A percentile compares a stretch with the other conserved stretches of the same genome.
These are phyloP conservation scores for Protobothrops mucrosquamatus DNA, from an alignment of 2,113 vertebrate species.

Conservation along the genomic window DNA sequence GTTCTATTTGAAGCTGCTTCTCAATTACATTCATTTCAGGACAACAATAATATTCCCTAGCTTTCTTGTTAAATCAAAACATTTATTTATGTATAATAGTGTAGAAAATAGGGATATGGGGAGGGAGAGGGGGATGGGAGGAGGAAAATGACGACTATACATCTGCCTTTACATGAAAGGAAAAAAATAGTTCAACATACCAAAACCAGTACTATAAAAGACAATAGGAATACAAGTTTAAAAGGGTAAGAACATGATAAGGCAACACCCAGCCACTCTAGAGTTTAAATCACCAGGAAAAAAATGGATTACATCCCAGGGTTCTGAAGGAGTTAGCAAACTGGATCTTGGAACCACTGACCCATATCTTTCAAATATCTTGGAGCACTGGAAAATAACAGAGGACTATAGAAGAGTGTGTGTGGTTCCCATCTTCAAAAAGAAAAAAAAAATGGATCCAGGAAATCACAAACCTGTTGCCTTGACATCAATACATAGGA, in stretches of 20 bases:
- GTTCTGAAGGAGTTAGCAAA: not conserved
- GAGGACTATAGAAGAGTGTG: not conserved
- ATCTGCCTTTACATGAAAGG: not conserved
- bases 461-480: not conserved
- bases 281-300: not conserved
- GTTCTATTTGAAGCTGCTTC: constrained; percentile 33
- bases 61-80: constrained; percentile 40
- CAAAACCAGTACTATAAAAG: not conserved
- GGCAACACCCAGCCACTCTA: not conserved
- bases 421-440: not conserved
- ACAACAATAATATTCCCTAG: constrained; percentile 31
- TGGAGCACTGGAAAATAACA: not conserved
- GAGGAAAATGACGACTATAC: not conserved
- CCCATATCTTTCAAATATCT: not conserved
- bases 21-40: constrained; percentile 39
- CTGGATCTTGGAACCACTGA: not conserved
- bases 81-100: constrained; percentile 53
- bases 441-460: not conserved
- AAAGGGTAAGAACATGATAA: not conserved
- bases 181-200: not conserved
- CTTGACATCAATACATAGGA: not conserved
- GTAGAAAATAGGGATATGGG: constrained; percentile 31
- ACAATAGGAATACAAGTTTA: not conserved
- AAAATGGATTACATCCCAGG: not conserved
- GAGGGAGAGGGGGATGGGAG: constrained; percentile 16